Base-by-base conservation (phyloP, 2,888 invertebrate species). In the Parapristionchus giblindavisi region DNA sequence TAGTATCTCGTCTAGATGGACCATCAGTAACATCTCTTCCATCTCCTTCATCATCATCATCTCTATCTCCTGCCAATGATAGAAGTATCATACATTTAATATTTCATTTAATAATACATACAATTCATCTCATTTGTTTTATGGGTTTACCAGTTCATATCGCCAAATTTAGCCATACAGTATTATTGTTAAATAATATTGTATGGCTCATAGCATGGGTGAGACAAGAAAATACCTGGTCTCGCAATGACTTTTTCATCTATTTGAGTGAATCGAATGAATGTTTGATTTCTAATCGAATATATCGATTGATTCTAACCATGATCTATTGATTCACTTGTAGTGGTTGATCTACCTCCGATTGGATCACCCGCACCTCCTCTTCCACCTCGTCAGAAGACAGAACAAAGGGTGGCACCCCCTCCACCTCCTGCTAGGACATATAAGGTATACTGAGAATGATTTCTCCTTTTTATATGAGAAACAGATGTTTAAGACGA, bases 361-460 rank as follows among this genome's bases (percentile, higher is more conserved):
- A 21, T 52, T 29, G 36, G 34, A 34, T 54, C 61, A 1, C 36
- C 58, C 36, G 52, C 68, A 17, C 77, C 79, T 8, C 79, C 78
- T 3, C 79, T 76, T 3, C 63, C 76, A 24, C 71, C 73, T 17
- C 79, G 75, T 11, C 56, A 77, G 6, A 56, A 27, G 29, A 27
- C 38, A 1, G 56, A 38, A n/a, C 40, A 43, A 14, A 48, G 70
- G 17, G 60, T 51, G 17, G 74, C 79, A 4, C 79, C 79, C 32
- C 78, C 79, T 4, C 78, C 75, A 1, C 76, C 78, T 24, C 79
- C 79, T 3, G 74, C 75, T 6, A 73, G 79, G 71, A 75, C 58
- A 4, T 52, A 68, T 51, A 77, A 78, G 75, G 77, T 75, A 34
- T n/a, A n/a, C n/a, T n/a, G n/a, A n/a, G n/a, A n/a, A n/a, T n/a